phyloP scores from a whole-genome alignment of 2,797 vertebrate species.

The Aphelocoma californica region DNA sequence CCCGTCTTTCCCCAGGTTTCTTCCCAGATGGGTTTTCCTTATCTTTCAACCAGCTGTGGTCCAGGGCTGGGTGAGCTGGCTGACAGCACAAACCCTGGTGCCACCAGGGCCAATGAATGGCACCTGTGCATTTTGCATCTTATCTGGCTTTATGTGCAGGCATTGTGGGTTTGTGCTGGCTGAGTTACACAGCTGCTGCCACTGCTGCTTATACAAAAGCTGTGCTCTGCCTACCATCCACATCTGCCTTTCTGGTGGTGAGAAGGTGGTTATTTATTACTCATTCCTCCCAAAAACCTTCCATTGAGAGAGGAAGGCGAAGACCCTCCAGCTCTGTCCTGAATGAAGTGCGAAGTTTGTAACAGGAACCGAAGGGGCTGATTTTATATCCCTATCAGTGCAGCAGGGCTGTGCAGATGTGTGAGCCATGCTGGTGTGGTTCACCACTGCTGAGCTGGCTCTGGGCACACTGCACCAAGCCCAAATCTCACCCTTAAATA shows the following conservation, averaged over 20 bases:
- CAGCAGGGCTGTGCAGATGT: neutral
- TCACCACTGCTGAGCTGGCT: neutral
- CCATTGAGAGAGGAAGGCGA: neutral
- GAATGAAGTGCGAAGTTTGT: neutral
- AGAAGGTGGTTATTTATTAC: neutral
- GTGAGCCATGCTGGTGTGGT: neutral
- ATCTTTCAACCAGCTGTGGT: neutral
- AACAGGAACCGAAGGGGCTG: neutral
- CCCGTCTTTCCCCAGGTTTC: neutral
- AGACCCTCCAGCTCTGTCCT: neutral
- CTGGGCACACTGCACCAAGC: no score
- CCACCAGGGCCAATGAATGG: neutral
- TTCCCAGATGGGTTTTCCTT: neutral
- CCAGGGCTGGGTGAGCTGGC: neutral
- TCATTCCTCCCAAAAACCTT: neutral
- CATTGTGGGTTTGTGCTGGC: neutral
- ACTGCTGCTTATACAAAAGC: neutral
- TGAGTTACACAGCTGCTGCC: neutral
- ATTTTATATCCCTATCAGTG: neutral
- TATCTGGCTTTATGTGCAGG: neutral
- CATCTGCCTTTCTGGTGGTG: neutral
- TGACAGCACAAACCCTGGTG: neutral
- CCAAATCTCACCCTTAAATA: neutral
- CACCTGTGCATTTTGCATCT: neutral
- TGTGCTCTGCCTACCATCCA: rapidly evolving